Conservation (phyloP, 2,888 invertebrate genomes). For the Elegia similella region DNA sequence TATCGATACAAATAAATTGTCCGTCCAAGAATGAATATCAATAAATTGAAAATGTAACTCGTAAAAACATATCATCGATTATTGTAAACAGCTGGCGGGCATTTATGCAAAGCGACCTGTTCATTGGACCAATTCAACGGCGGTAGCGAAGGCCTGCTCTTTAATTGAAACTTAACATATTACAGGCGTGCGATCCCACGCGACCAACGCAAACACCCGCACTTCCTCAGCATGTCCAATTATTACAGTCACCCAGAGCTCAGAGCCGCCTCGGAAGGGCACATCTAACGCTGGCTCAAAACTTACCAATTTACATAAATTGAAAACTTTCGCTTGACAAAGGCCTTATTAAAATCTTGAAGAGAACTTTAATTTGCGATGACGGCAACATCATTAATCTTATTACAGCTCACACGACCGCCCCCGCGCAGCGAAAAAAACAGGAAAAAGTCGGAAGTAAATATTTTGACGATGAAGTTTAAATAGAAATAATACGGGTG, state of each 20-base stretch:
- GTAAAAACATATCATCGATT: slow-evolving; percentile 79
- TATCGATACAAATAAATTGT: slow-evolving; percentile 77
- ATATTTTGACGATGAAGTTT: slow-evolving; percentile 23
- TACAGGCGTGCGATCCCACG: slow-evolving; percentile 32
- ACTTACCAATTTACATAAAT: slow-evolving; percentile 66
- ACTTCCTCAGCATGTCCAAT: slow-evolving; percentile 4
- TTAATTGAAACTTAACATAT: slow-evolving; percentile 57
- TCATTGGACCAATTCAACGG: slow-evolving; percentile 68
- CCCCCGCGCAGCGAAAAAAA: slow-evolving; percentile 35
- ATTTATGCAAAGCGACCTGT: slow-evolving; percentile 73
- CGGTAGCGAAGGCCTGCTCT: slow-evolving; percentile 65
- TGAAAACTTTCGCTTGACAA: slow-evolving; percentile 58
- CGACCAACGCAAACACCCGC: slow-evolving; percentile 1
- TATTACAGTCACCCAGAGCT: not conserved
- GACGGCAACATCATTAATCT: slow-evolving; percentile 72
- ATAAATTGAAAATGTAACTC: slow-evolving; percentile 77
- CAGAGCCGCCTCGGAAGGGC: not conserved
- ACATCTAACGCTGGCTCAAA: slow-evolving; percentile 28
- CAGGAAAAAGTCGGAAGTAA: slow-evolving; percentile 39
- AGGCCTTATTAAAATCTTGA: slow-evolving; percentile 69
- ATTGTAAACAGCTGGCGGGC: slow-evolving; percentile 79
- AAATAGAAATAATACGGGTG: slow-evolving; percentile 23
- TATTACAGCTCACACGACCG: slow-evolving; percentile 47
- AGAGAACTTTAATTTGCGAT: slow-evolving; percentile 67
- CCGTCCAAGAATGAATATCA: slow-evolving; percentile 69